phyloP scores from a whole-genome alignment of 2,888 invertebrate genomes.

The Nymphalis c-album region DNA sequence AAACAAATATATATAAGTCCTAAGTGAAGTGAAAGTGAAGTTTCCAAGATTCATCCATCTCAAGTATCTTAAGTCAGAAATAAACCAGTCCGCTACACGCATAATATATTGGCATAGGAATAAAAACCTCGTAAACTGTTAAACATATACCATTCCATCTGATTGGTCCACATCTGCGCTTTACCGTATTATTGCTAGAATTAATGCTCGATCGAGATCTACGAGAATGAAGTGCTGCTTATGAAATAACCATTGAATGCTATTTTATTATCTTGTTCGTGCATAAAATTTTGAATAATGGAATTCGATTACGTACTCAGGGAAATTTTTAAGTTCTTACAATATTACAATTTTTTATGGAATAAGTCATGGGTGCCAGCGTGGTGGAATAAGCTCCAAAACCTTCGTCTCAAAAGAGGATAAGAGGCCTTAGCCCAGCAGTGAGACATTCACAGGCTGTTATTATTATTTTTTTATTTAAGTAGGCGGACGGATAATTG shows the following conservation, averaged over 20 bases:
- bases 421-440: no score
- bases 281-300: constrained; percentile 1
- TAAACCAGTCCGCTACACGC: constrained; percentile 18
- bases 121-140: constrained; percentile 37
- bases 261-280: constrained; percentile 10
- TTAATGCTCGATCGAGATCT: constrained; percentile 8
- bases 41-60: background rate
- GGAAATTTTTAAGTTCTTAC: background rate
- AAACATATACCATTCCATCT: constrained; percentile 40
- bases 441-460: no score
- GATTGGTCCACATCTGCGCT: constrained; percentile 39
- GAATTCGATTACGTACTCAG: background rate
- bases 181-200: constrained; percentile 10
- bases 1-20: no score
- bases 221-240: background rate
- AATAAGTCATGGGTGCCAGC: no score
- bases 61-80: background rate
- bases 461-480: no score
- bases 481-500: no score
- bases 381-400: no score
- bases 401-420: no score
- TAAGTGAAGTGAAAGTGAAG: no score
- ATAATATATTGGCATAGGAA: constrained; percentile 15
- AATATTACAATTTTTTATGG: no score
- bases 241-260: background rate